Conservation (phyloP, 2,113 vertebrate species). For the Pluvianellus socialis region DNA sequence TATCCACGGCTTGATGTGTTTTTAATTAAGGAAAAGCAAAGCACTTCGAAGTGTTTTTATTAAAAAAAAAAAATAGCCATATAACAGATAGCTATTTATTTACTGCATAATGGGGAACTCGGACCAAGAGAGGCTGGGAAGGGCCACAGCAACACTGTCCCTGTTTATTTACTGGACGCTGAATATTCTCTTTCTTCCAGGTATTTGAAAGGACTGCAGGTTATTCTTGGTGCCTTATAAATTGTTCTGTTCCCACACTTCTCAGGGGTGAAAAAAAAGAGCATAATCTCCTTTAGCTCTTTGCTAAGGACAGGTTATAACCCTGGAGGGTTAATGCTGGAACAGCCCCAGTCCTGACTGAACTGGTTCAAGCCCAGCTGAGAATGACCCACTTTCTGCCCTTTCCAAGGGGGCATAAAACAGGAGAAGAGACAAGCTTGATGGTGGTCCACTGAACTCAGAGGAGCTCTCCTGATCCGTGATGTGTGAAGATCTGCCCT, state of each 20-base stretch:
- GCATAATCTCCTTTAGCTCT: neutral
- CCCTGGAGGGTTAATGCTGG: neutral
- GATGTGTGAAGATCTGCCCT: neutral
- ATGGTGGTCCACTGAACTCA: neutral
- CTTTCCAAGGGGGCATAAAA: neutral
- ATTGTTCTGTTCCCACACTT: neutral
- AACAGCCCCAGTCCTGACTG: neutral
- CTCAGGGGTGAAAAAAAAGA: neutral
- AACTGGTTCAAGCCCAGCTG: neutral
- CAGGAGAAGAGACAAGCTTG: neutral
- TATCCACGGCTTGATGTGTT: slow-evolving; percentile 67
- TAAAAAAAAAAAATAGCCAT: neutral
- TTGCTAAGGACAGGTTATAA: neutral
- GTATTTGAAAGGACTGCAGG: neutral
- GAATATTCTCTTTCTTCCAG: neutral
- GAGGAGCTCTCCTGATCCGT: neutral
- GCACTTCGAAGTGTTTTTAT: slow-evolving; percentile 40
- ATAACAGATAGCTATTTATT: slow-evolving; percentile 54
- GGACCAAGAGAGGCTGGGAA: neutral
- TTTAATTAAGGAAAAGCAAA: slow-evolving; percentile 73
- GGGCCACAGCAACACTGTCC: neutral
- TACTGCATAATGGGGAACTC: slow-evolving; percentile 9
- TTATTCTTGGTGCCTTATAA: neutral
- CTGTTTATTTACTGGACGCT: neutral
- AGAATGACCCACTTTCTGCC: neutral